These are phyloP conservation scores for Zygaena filipendulae DNA, from an alignment of 2,888 invertebrate species.

Conservation along the genomic window DNA sequence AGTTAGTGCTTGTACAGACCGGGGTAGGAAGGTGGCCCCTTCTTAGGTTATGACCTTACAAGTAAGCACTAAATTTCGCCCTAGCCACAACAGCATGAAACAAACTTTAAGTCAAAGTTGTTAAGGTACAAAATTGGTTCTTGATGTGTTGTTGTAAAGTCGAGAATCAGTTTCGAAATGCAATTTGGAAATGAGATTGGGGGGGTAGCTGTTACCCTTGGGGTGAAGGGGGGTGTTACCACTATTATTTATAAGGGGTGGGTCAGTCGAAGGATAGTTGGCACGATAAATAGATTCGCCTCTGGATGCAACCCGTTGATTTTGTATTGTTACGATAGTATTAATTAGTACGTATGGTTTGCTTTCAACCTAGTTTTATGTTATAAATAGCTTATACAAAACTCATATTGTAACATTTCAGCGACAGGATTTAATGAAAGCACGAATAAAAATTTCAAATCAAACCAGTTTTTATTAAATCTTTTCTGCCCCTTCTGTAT, in stretches of 20 bases:
- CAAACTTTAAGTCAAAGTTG: constrained; percentile 23
- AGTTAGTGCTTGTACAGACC: constrained; percentile 61
- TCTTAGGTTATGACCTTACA: constrained; percentile 56
- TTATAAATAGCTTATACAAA: no score
- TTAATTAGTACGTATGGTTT: no score
- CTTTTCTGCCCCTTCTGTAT: no score
- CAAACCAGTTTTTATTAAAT: no score
- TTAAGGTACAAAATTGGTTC: constrained; percentile 25
- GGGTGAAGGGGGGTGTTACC: constrained; percentile 47
- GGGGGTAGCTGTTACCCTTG: constrained; percentile 53
- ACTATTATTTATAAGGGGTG: constrained; percentile 68
- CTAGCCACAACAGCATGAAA: constrained; percentile 21
- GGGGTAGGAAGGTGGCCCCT: constrained; percentile 36
- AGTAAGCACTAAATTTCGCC: constrained; percentile 38
- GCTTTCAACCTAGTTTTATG: no score
- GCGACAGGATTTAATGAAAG: no score
- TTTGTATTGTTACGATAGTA: no score
- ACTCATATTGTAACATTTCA: no score
- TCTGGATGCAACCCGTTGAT: constrained; percentile 38
- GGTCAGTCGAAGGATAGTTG: constrained; percentile 56
- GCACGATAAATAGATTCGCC: constrained; percentile 25
- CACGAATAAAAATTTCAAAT: no score
- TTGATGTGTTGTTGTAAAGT: constrained; percentile 38
- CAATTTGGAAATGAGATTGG: constrained; percentile 68
- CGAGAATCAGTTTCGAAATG: constrained; percentile 61